phyloP scores from a whole-genome alignment of 2,797 vertebrate species.

The Syndactyla subalaris region DNA sequence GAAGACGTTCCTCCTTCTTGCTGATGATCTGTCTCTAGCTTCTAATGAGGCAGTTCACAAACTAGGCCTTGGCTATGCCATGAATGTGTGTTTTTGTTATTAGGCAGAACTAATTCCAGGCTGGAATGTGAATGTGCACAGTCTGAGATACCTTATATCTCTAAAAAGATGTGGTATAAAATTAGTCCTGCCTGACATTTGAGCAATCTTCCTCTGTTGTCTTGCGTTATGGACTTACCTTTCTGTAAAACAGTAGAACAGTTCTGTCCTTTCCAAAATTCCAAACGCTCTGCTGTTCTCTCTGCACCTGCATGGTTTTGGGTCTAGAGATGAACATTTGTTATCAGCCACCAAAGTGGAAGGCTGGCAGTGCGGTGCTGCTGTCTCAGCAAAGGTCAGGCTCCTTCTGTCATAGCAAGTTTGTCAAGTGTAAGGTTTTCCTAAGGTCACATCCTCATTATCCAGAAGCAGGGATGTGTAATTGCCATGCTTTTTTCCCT shows the following conservation, averaged over 20 bases:
- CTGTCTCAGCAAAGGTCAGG: background rate
- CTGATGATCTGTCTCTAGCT: background rate
- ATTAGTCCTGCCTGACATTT: background rate
- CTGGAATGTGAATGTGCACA: background rate
- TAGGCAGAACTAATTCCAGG: background rate
- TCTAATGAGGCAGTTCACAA: background rate
- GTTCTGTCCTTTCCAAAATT: background rate
- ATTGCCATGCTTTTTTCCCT: accelerated
- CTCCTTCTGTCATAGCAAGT: background rate
- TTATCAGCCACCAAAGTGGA: background rate
- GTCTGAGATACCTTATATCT: background rate
- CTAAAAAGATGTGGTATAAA: background rate
- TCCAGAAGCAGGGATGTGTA: background rate
- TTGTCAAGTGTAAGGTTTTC: background rate
- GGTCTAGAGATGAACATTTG: background rate
- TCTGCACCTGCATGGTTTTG: background rate
- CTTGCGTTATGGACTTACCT: background rate
- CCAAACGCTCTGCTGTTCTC: background rate
- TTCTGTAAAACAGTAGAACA: background rate
- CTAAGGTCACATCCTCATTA: accelerated
- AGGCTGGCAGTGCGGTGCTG: background rate
- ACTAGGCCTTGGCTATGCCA: background rate
- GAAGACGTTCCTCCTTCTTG: background rate
- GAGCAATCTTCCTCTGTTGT: background rate
- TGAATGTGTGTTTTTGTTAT: background rate